Conservation (phyloP, 2,888 invertebrate genomes). For the Agrochola circellaris region DNA sequence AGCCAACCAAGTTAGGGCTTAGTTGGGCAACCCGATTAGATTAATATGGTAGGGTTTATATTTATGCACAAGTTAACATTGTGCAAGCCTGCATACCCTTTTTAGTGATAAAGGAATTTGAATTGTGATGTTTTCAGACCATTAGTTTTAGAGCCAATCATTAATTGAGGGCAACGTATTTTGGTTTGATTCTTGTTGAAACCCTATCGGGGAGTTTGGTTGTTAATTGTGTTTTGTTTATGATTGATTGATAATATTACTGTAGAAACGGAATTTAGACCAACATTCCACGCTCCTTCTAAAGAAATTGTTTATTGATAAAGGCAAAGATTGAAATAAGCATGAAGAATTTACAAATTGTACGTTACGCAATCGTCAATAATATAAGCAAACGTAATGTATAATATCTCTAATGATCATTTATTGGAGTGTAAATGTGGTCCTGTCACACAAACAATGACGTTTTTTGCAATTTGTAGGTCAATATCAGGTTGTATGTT, state of each 20-base stretch:
- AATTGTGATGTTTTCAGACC: slow-evolving; percentile 47
- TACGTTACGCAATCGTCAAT: not conserved
- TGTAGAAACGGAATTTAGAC: not conserved
- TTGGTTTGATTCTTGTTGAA: slow-evolving; percentile 41
- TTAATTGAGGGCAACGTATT: slow-evolving; percentile 45
- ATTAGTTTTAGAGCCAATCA: slow-evolving; percentile 37
- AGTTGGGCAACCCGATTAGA: slow-evolving; percentile 44
- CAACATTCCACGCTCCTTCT: slow-evolving; percentile 8
- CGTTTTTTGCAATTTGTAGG: no score
- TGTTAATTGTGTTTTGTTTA: slow-evolving; percentile 34
- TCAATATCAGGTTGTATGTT: no score
- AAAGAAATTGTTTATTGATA: not conserved
- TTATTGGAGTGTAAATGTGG: no score
- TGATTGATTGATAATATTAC: slow-evolving; percentile 32
- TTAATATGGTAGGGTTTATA: slow-evolving; percentile 42
- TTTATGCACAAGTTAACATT: slow-evolving; percentile 50
- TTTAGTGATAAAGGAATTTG: slow-evolving; percentile 60
- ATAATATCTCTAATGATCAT: no score
- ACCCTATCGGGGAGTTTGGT: slow-evolving; percentile 26
- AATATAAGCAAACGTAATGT: not conserved
- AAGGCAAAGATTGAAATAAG: not conserved
- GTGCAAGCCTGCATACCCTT: slow-evolving; percentile 49
- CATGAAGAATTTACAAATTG: not conserved
- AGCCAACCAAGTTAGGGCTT: slow-evolving; percentile 14
- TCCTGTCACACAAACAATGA: no score